Evolutionary conservation across 2,113 vertebrate species (phyloP).

Genomic region (Kryptolebias marmoratus): DNA sequence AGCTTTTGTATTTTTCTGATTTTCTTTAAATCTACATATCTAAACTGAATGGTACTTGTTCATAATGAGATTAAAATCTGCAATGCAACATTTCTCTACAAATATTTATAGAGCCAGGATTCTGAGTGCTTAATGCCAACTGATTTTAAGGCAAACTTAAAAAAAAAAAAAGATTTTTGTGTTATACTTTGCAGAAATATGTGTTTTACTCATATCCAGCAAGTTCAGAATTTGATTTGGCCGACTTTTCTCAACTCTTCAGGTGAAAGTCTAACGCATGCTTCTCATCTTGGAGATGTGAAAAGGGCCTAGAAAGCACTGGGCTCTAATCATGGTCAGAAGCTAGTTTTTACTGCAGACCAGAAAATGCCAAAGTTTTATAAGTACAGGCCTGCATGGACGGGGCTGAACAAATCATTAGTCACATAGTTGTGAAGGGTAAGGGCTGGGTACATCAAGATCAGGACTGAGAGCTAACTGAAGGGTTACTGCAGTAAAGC

Average conservation of each 20-base stretch:
- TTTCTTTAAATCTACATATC: no score
- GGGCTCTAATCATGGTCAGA: conserved; percentile 51
- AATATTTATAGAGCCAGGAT: no score
- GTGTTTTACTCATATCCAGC: background rate
- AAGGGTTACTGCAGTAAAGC: conserved; percentile 55
- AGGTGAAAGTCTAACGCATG: conserved; percentile 53
- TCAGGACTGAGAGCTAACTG: conserved; percentile 62
- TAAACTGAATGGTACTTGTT: no score
- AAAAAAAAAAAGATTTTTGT: conserved; percentile 9
- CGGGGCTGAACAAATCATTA: conserved; percentile 47
- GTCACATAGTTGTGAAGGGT: conserved; percentile 50
- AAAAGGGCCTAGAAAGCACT: conserved; percentile 52
- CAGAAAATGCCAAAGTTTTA: conserved; percentile 50
- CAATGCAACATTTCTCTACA: no score
- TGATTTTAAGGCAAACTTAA: background rate
- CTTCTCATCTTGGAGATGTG: conserved; percentile 45
- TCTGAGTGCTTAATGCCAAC: background rate
- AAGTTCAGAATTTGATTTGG: conserved; percentile 51
- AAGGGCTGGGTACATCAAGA: conserved; percentile 45
- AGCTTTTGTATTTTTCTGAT: conserved; percentile 37
- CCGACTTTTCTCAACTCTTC: conserved; percentile 32
- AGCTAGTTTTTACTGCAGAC: conserved; percentile 40
- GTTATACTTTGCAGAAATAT: conserved; percentile 5
- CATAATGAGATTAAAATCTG: no score
- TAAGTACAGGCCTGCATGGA: conserved; percentile 47